Conservation (phyloP, 2,888 invertebrate genomes). For the Drosophila nigritarsus region DNA sequence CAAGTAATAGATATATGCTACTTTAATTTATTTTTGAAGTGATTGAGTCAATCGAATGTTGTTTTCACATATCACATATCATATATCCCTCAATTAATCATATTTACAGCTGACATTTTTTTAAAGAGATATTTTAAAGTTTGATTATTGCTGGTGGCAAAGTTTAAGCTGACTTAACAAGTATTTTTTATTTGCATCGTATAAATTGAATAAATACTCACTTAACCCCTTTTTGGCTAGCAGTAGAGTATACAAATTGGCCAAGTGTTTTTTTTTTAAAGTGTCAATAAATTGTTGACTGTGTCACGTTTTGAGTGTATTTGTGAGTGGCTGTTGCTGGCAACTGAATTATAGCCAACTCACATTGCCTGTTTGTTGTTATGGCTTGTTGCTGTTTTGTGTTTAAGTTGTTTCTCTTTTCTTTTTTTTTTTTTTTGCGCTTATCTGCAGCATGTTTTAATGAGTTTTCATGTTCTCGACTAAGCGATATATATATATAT, state of each 20-base stretch:
- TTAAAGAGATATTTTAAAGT: neutral
- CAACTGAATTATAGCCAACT: slow-evolving; percentile 62
- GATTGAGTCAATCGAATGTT: neutral
- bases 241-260: slow-evolving; percentile 51
- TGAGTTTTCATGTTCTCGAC: slow-evolving; percentile 65
- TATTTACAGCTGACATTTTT: neutral
- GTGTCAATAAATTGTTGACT: slow-evolving; percentile 67
- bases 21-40: neutral
- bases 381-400: slow-evolving; percentile 23
- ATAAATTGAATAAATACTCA: slow-evolving; percentile 5
- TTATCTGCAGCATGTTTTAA: slow-evolving; percentile 64
- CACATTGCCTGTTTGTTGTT: slow-evolving; percentile 34
- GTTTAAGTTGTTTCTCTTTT: slow-evolving; percentile 1
- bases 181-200: neutral
- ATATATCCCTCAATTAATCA: neutral
- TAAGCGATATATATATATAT: neutral
- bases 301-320: slow-evolving; percentile 47
- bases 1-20: neutral
- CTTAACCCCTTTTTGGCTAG: neutral
- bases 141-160: neutral
- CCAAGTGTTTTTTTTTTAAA: slow-evolving; percentile 50
- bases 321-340: slow-evolving; percentile 22
- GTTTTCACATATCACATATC: neutral
- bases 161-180: neutral
- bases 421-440: slow-evolving; percentile 13